A percentile compares a stretch with the other conserved stretches of the same genome.
These are phyloP conservation scores for Toxostoma redivivum DNA, from an alignment of 2,113 vertebrate genomes.

Conservation along the genomic window DNA sequence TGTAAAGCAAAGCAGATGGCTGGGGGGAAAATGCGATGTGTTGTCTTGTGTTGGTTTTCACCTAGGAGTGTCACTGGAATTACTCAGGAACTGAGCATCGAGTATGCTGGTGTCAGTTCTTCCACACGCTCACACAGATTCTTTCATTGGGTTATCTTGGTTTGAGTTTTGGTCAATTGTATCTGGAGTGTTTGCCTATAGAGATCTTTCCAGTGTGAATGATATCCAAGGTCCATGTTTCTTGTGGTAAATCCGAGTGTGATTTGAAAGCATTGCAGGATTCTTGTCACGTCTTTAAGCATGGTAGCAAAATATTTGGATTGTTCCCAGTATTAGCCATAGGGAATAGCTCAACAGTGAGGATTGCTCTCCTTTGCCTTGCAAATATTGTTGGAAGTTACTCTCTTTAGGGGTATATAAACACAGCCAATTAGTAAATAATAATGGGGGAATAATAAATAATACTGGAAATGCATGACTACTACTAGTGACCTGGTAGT, in stretches of 20 bases:
- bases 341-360: neutral
- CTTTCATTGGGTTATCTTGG: neutral
- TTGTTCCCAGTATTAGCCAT: neutral
- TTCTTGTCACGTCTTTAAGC: neutral
- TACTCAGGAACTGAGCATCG: neutral
- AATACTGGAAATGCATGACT: neutral
- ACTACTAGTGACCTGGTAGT: neutral
- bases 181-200: neutral
- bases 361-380: neutral
- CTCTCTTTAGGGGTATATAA: neutral
- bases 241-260: neutral
- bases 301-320: neutral
- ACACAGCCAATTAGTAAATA: neutral
- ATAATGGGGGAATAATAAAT: neutral
- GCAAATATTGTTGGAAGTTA: neutral
- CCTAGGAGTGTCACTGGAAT: neutral
- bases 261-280: neutral
- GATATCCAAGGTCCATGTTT: no score
- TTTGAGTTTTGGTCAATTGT: neutral
- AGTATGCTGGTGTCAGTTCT: neutral
- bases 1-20: neutral
- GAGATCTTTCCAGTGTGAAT: neutral
- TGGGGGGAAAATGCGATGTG: rapidly evolving
- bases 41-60: neutral
- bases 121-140: neutral